Conservation (phyloP, 2,113 vertebrate species). For the Tragelaphus imberbis region DNA sequence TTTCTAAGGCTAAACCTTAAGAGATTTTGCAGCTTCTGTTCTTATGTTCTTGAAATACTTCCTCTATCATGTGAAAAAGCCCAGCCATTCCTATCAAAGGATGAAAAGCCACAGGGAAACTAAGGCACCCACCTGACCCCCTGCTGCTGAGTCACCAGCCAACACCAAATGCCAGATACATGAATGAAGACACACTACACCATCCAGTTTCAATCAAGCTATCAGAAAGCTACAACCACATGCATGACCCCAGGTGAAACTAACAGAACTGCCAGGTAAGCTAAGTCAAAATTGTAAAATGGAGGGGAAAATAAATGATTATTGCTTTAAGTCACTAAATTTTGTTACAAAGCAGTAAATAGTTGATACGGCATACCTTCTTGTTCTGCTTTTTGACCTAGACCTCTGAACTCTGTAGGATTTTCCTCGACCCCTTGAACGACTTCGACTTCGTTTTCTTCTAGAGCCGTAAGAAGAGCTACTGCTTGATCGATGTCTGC, state of each 20-base stretch:
- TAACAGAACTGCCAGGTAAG: neutral
- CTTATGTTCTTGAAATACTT: neutral
- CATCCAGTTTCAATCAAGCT: neutral
- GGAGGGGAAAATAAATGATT: neutral
- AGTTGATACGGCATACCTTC: slow-evolving; percentile 82
- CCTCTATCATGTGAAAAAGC: neutral
- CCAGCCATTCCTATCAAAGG: neutral
- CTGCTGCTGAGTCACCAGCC: neutral
- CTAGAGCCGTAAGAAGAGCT: slow-evolving; percentile 92
- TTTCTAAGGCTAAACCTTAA: neutral
- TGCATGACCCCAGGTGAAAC: neutral
- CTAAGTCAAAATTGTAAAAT: neutral
- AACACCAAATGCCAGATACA: neutral
- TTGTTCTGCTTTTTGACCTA: slow-evolving; percentile 87
- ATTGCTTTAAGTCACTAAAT: neutral
- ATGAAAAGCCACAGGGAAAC: neutral
- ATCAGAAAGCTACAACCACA: neutral
- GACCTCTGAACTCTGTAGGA: slow-evolving; percentile 89
- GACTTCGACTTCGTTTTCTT: slow-evolving; percentile 89
- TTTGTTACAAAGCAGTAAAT: neutral
- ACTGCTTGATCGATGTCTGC: slow-evolving; percentile 90
- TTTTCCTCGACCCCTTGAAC: slow-evolving; percentile 88
- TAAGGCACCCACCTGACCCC: neutral
- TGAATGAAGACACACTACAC: neutral
- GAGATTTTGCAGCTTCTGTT: neutral